A percentile compares a stretch with the other conserved stretches of the same genome.
phyloP scores from a whole-genome alignment of 1,140 invertebrate genomes.

The Trypoxylus dichotomus region DNA sequence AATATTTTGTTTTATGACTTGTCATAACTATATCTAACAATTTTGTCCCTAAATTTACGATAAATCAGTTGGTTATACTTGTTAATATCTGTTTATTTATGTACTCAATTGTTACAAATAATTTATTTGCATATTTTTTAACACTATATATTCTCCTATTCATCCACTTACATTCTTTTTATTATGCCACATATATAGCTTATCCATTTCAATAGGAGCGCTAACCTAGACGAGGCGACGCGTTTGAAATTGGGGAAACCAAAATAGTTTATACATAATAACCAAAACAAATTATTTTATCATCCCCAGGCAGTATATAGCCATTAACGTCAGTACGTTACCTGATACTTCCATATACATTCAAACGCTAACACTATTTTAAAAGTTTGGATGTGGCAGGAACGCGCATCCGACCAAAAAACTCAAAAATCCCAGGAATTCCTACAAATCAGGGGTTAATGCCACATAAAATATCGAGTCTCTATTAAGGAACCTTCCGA shows the following conservation, averaged over 20 bases:
- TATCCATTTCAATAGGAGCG: neutral
- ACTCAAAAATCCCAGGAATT: slow-evolving; percentile 38
- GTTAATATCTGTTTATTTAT: no score
- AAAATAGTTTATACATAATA: slow-evolving; percentile 29
- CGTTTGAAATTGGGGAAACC: neutral
- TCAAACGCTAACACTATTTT: slow-evolving; percentile 33
- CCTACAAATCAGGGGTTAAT: slow-evolving; percentile 43
- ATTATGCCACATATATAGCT: neutral
- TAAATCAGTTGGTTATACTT: no score
- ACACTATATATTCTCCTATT: no score
- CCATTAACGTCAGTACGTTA: slow-evolving; percentile 40
- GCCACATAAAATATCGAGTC: slow-evolving; percentile 39
- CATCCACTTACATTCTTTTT: no score
- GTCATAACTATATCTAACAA: no score
- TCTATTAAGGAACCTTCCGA: slow-evolving; percentile 35
- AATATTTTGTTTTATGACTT: no score
- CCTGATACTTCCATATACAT: slow-evolving; percentile 36
- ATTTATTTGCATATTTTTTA: no score
- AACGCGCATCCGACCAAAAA: slow-evolving; percentile 37
- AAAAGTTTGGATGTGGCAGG: slow-evolving; percentile 33
- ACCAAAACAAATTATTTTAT: slow-evolving; percentile 30
- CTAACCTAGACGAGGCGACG: neutral
- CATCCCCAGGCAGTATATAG: slow-evolving; percentile 33
- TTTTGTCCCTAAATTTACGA: no score
- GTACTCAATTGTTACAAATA: no score